Evolutionary conservation across 2,888 invertebrate genomes (phyloP), one percentile per base, ranked within the genome.

Genomic region (Tetranychus truncatus): DNA sequence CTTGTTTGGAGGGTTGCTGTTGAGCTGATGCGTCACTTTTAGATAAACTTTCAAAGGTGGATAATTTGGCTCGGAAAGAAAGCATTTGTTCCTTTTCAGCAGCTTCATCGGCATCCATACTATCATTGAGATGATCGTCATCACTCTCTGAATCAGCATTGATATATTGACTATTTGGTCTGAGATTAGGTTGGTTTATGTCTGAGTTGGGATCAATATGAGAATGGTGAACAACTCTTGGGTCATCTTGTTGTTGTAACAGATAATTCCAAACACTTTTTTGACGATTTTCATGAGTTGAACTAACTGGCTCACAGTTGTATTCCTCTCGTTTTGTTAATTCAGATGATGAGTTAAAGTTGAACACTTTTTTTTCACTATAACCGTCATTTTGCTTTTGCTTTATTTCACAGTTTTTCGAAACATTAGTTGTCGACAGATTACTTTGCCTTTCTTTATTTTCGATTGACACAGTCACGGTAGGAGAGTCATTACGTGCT

Each of bases 1-100:
- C 15, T 15, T 9, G 55, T 55, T 55, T 55, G 15, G 55, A 55
- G 69, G 20, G 20, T 21, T 24, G 67, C n/a, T 21, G 24, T 67
- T 67, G 20, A 20, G 44, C 34, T 45, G 20, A 15, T 72, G n/a
- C 44, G 11, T 69, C 20, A 45, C 72, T 46, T 76, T 77, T 77
- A 55, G 77, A 76, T 55, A 77, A 66, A 75, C 72, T 77, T 67
- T 77, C 77, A 69, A 77, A 77, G 8, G 77, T 69, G 24, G 74
- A 74, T 7, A 77, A 45, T 71, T 77, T 77, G 8, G 77, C 77
- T 71, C 74, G 76, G 20, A 77, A 77, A 9, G 74, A 74, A 11
- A 74, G 20, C 66, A 65, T 76, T 24, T 77, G 69, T 21, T 69
- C 20, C 6, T 24, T 20, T 24, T 69, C 69, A 24, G 69, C 69